Evolutionary conservation across 1,140 invertebrate species (phyloP).

Genomic region (Streblospio benedicti): DNA sequence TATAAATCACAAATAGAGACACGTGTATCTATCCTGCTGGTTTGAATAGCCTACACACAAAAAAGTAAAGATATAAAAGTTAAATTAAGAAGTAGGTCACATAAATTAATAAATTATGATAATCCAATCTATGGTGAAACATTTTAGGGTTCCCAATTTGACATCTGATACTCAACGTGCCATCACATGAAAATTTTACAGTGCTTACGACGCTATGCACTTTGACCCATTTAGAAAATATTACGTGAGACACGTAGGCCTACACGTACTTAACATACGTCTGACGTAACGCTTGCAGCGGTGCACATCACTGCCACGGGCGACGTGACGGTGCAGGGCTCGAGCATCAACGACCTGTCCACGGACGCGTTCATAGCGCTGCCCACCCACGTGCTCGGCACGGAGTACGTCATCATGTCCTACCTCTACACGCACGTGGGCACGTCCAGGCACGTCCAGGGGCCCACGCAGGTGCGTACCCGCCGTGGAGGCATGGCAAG

Average conservation of each 20-base stretch:
- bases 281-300: neutral
- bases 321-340: conserved; percentile 1
- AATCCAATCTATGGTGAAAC: neutral
- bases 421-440: conserved; percentile 13
- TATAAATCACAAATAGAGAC: too few relatives aligned
- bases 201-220: neutral
- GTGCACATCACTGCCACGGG: neutral
- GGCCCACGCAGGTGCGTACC: neutral
- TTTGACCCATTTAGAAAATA: neutral
- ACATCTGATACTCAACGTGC: neutral
- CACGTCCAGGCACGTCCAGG: neutral
- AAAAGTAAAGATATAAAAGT: too few relatives aligned
- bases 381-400: conserved; percentile 27
- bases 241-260: neutral
- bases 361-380: conserved; percentile 31
- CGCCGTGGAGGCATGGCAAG: too few relatives aligned
- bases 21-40: too few relatives aligned
- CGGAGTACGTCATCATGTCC: conserved; percentile 28
- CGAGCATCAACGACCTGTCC: conserved; percentile 8
- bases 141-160: neutral
- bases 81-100: too few relatives aligned
- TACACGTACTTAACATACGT: neutral
- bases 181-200: neutral
- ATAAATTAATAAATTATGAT: too few relatives aligned
- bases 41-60: too few relatives aligned